Percentiles rank a stretch among this genome's conserved stretches.
Evolutionary conservation across 2,888 invertebrate species (phyloP).

Genomic region (Trisateles emortualis): DNA sequence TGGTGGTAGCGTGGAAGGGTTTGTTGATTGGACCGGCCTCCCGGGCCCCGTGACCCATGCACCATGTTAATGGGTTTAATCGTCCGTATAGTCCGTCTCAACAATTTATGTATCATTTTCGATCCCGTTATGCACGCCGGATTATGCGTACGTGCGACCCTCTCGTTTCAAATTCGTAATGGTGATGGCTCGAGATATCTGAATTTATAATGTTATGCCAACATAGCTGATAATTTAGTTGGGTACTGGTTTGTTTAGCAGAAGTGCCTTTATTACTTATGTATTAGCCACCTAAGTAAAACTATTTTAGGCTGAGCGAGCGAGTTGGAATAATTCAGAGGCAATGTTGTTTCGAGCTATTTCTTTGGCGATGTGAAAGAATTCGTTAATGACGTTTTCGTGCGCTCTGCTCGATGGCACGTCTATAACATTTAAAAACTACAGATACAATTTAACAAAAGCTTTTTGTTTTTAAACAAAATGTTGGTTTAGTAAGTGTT

Average conservation of each 20-base stretch:
- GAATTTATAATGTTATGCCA: conserved; percentile 68
- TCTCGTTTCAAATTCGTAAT: conserved; percentile 66
- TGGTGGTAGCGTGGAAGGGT: conserved; percentile 66
- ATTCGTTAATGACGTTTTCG: conserved; percentile 25
- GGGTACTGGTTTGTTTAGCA: conserved; percentile 33
- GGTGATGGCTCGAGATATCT: conserved; percentile 72
- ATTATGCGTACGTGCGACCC: conserved; percentile 75
- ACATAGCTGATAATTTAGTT: conserved; percentile 54
- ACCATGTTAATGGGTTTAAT: conserved; percentile 85
- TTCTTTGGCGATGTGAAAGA: conserved; percentile 26
- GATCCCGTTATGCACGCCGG: conserved; percentile 83
- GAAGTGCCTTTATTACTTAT: conserved; percentile 33
- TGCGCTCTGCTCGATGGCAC: conserved; percentile 13
- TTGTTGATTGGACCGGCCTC: conserved; percentile 76
- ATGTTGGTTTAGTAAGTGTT: too few relatives aligned
- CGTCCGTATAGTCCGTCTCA: conserved; percentile 79
- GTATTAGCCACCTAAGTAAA: conserved; percentile 12
- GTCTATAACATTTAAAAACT: conserved; percentile 27
- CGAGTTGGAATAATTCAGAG: conserved; percentile 25
- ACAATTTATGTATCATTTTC: conserved; percentile 87
- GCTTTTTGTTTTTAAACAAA: conserved; percentile 3
- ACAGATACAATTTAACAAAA: conserved; percentile 6
- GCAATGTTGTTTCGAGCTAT: conserved; percentile 9
- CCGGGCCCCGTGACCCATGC: conserved; percentile 74
- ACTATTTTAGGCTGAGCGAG: conserved; percentile 11